These are phyloP conservation scores for Hypolimnas misippus DNA, from an alignment of 2,888 invertebrate genomes.

Conservation along the genomic window DNA sequence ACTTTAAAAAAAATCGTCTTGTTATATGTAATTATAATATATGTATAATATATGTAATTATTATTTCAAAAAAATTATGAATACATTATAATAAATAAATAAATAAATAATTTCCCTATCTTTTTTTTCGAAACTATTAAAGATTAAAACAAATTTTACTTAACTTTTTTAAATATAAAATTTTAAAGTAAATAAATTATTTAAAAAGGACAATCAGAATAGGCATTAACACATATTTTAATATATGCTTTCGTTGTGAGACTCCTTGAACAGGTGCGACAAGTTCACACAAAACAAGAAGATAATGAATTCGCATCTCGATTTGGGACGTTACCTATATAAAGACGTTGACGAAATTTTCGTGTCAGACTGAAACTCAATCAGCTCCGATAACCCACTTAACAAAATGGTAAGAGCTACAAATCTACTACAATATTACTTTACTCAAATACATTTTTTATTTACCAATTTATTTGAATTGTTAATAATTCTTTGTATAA, in stretches of 20 bases:
- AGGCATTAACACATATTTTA: conserved; percentile 20
- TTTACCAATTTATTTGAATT: too few relatives aligned
- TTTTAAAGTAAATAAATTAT: background rate
- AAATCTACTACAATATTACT: background rate
- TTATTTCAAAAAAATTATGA: too few relatives aligned
- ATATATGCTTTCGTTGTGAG: conserved; percentile 12
- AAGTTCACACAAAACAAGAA: conserved; percentile 45
- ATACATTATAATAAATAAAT: too few relatives aligned
- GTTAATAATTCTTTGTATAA: too few relatives aligned
- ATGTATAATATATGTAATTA: too few relatives aligned
- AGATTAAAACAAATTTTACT: too few relatives aligned
- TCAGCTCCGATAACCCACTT: conserved; percentile 52
- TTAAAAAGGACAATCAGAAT: background rate
- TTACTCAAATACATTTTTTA: background rate
- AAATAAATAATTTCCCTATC: too few relatives aligned
- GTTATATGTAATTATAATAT: too few relatives aligned
- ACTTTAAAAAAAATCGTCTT: too few relatives aligned
- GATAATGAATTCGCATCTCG: conserved; percentile 49
- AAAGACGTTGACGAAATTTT: conserved; percentile 48
- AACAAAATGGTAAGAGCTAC: conserved; percentile 60
- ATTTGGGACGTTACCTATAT: conserved; percentile 58
- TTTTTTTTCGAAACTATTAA: too few relatives aligned
- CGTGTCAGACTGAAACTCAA: conserved; percentile 54
- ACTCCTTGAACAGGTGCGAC: conserved; percentile 42
- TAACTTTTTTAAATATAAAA: background rate